Conservation (phyloP, 2,113 vertebrate genomes). For the Rhinopithecus roxellana region DNA sequence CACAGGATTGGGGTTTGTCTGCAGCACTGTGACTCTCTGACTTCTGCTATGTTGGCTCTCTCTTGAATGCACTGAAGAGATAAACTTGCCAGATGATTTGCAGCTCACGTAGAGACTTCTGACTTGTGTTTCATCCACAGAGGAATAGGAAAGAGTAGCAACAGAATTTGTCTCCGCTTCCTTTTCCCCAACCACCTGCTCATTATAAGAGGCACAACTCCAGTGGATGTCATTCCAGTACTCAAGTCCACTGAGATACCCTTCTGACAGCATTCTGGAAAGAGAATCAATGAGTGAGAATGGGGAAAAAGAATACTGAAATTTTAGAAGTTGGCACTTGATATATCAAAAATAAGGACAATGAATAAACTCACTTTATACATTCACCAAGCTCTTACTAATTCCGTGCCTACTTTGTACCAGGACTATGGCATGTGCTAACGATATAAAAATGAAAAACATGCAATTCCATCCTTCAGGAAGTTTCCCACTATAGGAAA, state of each 20-base stretch:
- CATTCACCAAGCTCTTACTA: not conserved
- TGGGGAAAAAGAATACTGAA: not conserved
- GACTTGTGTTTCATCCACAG: slow-evolving; percentile 70
- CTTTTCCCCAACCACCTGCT: slow-evolving; percentile 65
- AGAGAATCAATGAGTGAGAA: slow-evolving; percentile 45
- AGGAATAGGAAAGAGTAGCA: slow-evolving; percentile 68
- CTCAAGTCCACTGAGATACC: slow-evolving; percentile 88
- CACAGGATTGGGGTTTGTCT: slow-evolving; percentile 45
- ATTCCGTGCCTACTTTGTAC: not conserved
- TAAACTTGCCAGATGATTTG: slow-evolving; percentile 72
- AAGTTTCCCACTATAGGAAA: not conserved
- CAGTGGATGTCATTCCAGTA: slow-evolving; percentile 80
- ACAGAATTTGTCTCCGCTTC: slow-evolving; percentile 78
- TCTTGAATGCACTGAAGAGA: slow-evolving; percentile 77
- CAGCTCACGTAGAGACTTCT: slow-evolving; percentile 79
- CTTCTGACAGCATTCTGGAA: slow-evolving; percentile 94
- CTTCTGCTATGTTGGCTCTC: slow-evolving; percentile 71
- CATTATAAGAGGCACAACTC: slow-evolving; percentile 54
- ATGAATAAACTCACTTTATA: slow-evolving; percentile 22
- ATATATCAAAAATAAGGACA: not conserved
- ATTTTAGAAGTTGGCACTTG: not conserved
- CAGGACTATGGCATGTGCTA: not conserved
- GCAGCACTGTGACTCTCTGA: slow-evolving; percentile 71
- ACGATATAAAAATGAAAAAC: not conserved
- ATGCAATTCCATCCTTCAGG: not conserved